Conservation (phyloP, 2,888 invertebrate genomes). For the Cerceris rybyensis region DNA sequence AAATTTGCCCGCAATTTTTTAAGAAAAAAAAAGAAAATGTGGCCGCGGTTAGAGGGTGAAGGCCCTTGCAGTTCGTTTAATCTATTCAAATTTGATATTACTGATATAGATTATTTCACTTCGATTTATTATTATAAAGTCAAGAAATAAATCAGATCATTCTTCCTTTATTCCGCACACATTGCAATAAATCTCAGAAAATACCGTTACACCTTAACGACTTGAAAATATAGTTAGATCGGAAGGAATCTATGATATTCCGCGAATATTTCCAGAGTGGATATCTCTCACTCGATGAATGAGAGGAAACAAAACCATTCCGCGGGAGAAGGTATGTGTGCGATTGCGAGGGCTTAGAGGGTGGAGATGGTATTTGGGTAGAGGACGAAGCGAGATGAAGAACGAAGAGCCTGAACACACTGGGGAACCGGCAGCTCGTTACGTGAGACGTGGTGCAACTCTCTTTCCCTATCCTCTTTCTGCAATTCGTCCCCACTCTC, state of each 20-base stretch:
- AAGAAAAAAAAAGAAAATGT: no score
- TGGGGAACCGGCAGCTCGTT: constrained; percentile 81
- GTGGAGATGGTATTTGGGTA: constrained; percentile 52
- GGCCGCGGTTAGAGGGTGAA: no score
- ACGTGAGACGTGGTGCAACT: constrained; percentile 78
- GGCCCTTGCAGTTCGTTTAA: no score
- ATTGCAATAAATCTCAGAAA: constrained; percentile 64
- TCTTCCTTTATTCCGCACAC: no score
- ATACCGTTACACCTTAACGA: constrained; percentile 16
- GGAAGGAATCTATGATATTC: not conserved
- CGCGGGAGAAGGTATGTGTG: constrained; percentile 57
- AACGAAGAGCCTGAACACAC: constrained; percentile 75
- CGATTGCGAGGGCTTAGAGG: constrained; percentile 49
- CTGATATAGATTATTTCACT: no score
- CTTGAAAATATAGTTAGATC: constrained; percentile 29
- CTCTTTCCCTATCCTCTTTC: constrained; percentile 62
- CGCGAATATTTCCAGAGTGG: constrained; percentile 31
- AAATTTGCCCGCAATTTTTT: no score
- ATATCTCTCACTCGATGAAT: constrained; percentile 65
- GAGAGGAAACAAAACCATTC: constrained; percentile 71
- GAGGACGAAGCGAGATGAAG: constrained; percentile 55
- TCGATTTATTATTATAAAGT: no score
- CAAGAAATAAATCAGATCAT: no score
- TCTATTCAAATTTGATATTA: no score
- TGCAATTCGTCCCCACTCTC: constrained; percentile 38